phyloP scores from a whole-genome alignment of 2,113 vertebrate genomes.

The Stictonetta naevosa region DNA sequence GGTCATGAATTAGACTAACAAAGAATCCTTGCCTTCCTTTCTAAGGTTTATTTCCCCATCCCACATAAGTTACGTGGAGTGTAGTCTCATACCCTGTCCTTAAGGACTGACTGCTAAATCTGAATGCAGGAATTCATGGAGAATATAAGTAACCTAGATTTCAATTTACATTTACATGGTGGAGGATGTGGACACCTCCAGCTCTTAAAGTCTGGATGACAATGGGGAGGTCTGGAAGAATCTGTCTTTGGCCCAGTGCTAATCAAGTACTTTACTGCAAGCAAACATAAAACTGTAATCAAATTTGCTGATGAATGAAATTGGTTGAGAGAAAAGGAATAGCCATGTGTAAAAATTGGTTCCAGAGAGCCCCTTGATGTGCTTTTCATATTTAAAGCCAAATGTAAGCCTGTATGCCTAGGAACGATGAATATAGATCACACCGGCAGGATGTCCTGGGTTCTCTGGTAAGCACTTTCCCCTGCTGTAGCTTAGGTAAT shows the following conservation, averaged over 20 bases:
- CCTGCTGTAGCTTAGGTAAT: background rate
- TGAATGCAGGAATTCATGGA: background rate
- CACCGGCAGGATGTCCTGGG: background rate
- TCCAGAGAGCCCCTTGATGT: background rate
- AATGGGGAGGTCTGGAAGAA: background rate
- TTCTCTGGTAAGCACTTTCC: background rate
- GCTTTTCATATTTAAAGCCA: background rate
- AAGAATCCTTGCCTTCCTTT: background rate
- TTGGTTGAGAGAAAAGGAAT: background rate
- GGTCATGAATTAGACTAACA: background rate
- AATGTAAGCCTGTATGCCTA: background rate
- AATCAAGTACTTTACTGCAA: background rate
- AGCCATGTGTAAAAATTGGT: background rate
- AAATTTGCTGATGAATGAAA: constrained; percentile 3
- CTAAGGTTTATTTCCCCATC: background rate
- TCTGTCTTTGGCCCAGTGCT: background rate
- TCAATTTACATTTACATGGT: background rate
- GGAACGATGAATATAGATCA: background rate
- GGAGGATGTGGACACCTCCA: background rate
- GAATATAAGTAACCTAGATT: background rate
- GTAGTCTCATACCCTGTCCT: background rate
- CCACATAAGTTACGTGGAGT: background rate
- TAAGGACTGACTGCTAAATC: background rate
- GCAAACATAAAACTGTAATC: background rate
- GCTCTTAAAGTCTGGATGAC: background rate